Conservation (phyloP, 53 echinoderm and acorn worm species). For the Patiria pectinifera region DNA sequence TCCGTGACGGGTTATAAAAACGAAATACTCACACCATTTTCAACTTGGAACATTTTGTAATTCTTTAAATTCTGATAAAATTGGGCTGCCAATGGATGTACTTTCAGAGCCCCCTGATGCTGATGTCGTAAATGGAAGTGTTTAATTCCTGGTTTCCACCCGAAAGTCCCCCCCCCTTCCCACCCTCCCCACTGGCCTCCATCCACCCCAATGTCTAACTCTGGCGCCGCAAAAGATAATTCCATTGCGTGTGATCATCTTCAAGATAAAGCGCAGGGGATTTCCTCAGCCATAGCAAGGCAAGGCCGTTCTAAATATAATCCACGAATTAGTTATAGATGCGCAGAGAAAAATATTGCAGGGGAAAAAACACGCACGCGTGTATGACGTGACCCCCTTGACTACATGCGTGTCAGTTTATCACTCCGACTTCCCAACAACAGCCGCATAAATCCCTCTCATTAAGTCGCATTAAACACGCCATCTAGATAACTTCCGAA, state of each 20-base stretch:
- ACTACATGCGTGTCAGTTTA: background rate
- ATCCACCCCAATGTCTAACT: background rate
- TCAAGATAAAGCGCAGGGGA: background rate
- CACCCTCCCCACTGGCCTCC: background rate
- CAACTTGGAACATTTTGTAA: too few relatives aligned
- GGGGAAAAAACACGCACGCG: background rate
- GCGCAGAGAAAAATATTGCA: background rate
- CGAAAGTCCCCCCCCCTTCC: background rate
- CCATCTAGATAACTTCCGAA: background rate
- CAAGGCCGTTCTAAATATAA: constrained; percentile 11
- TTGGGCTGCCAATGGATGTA: too few relatives aligned
- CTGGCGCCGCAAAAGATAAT: background rate
- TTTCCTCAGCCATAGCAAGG: background rate
- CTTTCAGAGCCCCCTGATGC: too few relatives aligned
- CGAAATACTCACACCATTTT: too few relatives aligned
- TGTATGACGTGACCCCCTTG: background rate
- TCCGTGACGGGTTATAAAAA: too few relatives aligned
- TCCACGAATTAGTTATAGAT: background rate
- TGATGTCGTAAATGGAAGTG: too few relatives aligned
- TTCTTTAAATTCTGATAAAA: too few relatives aligned
- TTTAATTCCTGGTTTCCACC: too few relatives aligned
- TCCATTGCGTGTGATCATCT: constrained; percentile 8
- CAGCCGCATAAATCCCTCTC: background rate
- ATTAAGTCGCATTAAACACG: background rate
- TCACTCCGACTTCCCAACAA: background rate